A percentile compares a stretch with the other conserved stretches of the same genome.
phyloP scores from a whole-genome alignment of 2,113 vertebrate genomes.

The Ibidorhyncha struthersii region DNA sequence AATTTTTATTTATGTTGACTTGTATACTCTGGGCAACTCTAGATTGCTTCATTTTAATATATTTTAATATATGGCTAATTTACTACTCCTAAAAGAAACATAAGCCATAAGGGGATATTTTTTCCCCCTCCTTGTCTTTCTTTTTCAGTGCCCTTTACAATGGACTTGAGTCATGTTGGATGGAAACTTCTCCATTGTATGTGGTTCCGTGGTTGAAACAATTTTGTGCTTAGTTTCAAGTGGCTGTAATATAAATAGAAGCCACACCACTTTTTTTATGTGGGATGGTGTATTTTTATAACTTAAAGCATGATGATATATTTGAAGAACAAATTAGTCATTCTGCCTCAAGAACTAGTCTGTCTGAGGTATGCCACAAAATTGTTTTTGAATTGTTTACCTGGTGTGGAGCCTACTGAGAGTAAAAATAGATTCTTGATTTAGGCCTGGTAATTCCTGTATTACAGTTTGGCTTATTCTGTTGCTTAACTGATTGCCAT shows the following conservation, averaged over 20 bases:
- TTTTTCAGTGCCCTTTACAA: conserved; percentile 41
- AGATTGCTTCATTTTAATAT: not conserved
- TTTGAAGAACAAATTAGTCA: conserved; percentile 71
- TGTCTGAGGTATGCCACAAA: conserved; percentile 65
- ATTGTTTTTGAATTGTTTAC: conserved; percentile 62
- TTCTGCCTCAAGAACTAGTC: conserved; percentile 46
- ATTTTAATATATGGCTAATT: not conserved
- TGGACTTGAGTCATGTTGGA: not conserved
- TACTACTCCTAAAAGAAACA: not conserved
- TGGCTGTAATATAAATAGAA: conserved; percentile 56
- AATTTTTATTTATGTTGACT: not conserved
- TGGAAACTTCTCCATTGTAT: conserved; percentile 61
- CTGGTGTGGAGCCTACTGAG: conserved; percentile 24
- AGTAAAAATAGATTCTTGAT: conserved; percentile 50
- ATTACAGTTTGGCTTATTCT: not conserved
- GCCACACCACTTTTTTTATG: conserved; percentile 44
- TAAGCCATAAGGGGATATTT: not conserved
- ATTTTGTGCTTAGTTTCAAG: conserved; percentile 55
- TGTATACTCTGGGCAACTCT: not conserved
- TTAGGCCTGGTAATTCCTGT: conserved; percentile 27
- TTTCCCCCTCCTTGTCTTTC: not conserved
- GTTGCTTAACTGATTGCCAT: not conserved
- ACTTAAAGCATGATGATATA: conserved; percentile 42
- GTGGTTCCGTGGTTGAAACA: conserved; percentile 43
- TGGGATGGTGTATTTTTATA: conserved; percentile 53